Evolutionary conservation across 2,888 invertebrate genomes (phyloP).

Genomic region (Osedax frankpressi): DNA sequence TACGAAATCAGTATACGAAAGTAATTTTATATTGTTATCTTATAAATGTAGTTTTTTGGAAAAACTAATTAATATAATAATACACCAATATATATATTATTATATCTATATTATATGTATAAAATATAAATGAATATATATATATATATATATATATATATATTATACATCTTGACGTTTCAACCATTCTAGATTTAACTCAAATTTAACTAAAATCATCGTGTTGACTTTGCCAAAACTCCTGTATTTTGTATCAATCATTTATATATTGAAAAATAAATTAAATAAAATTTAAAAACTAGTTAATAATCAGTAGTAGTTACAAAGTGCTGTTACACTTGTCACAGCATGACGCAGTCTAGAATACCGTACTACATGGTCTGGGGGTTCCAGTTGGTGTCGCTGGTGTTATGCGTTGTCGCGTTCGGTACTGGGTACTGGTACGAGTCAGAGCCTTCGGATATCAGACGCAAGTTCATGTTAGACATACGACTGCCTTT

Average conservation of each 20-base stretch:
- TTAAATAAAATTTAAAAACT: too few species aligned
- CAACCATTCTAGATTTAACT: too few species aligned
- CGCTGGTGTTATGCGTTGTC: constrained; percentile 25
- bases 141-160: constrained; percentile 4
- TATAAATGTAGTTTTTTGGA: background rate
- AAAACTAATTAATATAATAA: background rate
- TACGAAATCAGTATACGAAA: background rate
- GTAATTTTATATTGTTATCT: background rate
- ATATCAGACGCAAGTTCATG: background rate
- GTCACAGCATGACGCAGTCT: background rate
- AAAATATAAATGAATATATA: background rate
- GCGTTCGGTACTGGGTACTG: constrained; percentile 29
- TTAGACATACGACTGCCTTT: background rate
- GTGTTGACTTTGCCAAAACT: too few species aligned
- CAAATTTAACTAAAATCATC: too few species aligned
- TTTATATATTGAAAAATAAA: too few species aligned
- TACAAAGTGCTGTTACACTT: too few species aligned
- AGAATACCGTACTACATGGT: constrained; percentile 25
- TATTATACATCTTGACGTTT: background rate
- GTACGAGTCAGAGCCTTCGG: constrained; percentile 21
- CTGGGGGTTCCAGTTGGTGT: constrained; percentile 21
- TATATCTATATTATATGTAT: background rate
- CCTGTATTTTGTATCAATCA: too few species aligned
- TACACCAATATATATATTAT: background rate
- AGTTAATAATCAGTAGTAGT: too few species aligned